Conservation (phyloP, 2,797 vertebrate species). For the Erpetoichthys calabaricus region DNA sequence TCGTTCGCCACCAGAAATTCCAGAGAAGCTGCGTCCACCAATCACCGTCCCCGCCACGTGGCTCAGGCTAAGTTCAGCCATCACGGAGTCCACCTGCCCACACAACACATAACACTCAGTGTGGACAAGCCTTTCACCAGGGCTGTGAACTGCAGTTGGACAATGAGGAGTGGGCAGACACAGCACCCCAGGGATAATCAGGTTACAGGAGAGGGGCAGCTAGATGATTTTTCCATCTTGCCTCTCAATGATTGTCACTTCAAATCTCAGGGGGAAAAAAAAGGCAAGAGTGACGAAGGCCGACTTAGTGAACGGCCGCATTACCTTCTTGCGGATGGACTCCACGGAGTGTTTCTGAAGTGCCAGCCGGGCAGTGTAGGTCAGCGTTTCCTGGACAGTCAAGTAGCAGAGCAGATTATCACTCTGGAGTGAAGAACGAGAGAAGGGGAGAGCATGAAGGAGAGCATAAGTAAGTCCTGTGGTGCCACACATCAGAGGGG, state of each 20-base stretch:
- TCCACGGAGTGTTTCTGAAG: constrained; percentile 44
- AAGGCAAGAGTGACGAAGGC: not conserved
- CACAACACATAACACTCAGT: not conserved
- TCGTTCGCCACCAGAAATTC: constrained; percentile 81
- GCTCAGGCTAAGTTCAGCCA: constrained; percentile 75
- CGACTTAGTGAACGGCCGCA: constrained; percentile 1
- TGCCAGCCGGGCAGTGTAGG: constrained; percentile 72
- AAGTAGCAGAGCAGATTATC: constrained; percentile 78
- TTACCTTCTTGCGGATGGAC: constrained; percentile 70
- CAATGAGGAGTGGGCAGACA: too few species aligned
- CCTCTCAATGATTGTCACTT: too few species aligned
- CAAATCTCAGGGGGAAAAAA: constrained; percentile 10
- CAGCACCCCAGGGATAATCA: too few species aligned
- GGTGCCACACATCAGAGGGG: not conserved
- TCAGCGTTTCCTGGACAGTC: constrained; percentile 77
- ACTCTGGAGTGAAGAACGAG: constrained; percentile 39
- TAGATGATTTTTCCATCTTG: too few species aligned
- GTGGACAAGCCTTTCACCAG: too few species aligned
- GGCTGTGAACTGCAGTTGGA: too few species aligned
- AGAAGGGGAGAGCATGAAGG: constrained; percentile 1
- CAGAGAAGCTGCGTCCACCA: constrained; percentile 59
- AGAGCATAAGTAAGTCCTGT: not conserved
- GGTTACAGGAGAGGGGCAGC: too few species aligned
- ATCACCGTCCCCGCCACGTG: constrained; percentile 75
- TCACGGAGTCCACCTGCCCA: constrained; percentile 65